These are phyloP conservation scores for Trichacis sp. DNA, from an alignment of 2,888 invertebrate species.

Conservation along the genomic window DNA sequence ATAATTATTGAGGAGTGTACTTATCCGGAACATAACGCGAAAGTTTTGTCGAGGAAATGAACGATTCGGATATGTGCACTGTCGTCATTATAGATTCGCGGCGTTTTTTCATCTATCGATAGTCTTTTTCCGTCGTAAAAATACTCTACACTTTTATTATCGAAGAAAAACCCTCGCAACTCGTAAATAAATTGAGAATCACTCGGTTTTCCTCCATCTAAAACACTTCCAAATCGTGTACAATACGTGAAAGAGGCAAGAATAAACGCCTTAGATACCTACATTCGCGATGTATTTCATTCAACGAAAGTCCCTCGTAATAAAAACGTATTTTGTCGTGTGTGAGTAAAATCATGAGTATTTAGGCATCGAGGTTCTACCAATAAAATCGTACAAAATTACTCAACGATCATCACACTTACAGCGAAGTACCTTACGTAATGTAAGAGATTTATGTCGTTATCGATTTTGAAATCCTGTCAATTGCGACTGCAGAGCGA, in stretches of 20 bases:
- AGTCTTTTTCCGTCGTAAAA: slow-evolving; percentile 27
- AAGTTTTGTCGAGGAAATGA: slow-evolving; percentile 13
- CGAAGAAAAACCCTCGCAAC: slow-evolving; percentile 3
- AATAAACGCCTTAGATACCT: too few species aligned
- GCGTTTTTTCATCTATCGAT: slow-evolving; percentile 12
- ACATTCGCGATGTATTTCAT: too few species aligned
- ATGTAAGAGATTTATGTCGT: background rate
- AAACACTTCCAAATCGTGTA: too few species aligned
- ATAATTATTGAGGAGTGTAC: slow-evolving; percentile 30
- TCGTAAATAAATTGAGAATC: slow-evolving; percentile 10
- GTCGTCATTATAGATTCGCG: slow-evolving; percentile 13
- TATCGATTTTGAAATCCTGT: background rate
- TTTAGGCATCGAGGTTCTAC: slow-evolving; percentile 2
- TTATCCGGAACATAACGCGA: slow-evolving; percentile 24
- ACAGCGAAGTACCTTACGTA: background rate
- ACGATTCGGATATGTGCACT: slow-evolving; percentile 21
- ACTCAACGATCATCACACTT: slow-evolving; percentile 5
- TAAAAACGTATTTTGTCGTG: too few species aligned
- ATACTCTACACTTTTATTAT: slow-evolving; percentile 14
- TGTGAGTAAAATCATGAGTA: background rate
- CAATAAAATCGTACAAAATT: slow-evolving; percentile 4
- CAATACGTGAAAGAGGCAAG: too few species aligned
- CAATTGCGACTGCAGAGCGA: background rate
- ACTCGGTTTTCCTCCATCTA: too few species aligned
- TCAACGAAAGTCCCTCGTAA: background rate